Evolutionary conservation across 35 echinoderm and acorn worm species (phyloP), one percentile per base, ranked within the genome.

Genomic region (Lytechinus pictus): DNA sequence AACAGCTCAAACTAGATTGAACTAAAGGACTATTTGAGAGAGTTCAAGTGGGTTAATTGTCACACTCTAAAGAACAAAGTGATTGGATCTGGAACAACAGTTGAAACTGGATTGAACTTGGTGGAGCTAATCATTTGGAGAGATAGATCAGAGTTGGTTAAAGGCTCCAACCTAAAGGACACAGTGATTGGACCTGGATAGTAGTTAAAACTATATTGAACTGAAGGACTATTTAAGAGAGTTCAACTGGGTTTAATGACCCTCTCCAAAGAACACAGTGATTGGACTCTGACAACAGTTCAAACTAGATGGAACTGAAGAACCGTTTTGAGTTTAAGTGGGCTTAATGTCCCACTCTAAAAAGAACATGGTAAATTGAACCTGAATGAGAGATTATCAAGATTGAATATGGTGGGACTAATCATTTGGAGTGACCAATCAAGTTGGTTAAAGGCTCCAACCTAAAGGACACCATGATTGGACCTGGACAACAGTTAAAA

Each of bases 1-100:
- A 95, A 61, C 96, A 91, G 8, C 29, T 97, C 1, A 19, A 97
- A 86, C 61, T 96, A 12, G 86, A 96, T 56, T 53, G 87, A 93
- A 79, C n/a, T 24, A 44, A 44, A 44, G 33, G 33, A 44, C 33
- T 44, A 44, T 2, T 44, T 44, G 33, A 3, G 33, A 44, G 33
- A 44, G 33, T 44, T 44, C 33, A 44, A 44, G 33, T 44, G 33
- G 2, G 33, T 44, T 44, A 44, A 44, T 44, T 44, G 33, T 44
- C 33, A 44, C 2, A 44, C 33, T 44, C 33, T 44, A 44, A 44
- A 24, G 5, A 44, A 52, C 24, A 19, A 16, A 27, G 29, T 92
- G 5, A 52, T 21, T 55, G 87, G 27, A 89, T 60, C 28, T 33
- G 10, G 52, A 10, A 28, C 27, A 53, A 24, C 87, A 9, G 28